These are phyloP conservation scores for Acleris sparsana DNA, from an alignment of 2,888 invertebrate genomes.

Conservation along the genomic window DNA sequence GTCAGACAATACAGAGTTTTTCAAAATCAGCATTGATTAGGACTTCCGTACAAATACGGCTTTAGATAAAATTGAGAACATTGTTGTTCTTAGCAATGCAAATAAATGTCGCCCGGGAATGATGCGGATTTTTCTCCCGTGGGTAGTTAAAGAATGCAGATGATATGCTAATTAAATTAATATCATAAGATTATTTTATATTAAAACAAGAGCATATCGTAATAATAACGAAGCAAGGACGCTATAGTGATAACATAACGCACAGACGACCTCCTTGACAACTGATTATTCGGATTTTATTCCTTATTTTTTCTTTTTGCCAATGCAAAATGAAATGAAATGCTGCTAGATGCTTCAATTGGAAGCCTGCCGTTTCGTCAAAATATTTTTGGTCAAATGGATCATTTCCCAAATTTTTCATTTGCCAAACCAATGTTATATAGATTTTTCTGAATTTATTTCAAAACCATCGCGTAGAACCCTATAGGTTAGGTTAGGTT, in stretches of 20 bases:
- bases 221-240: slow-evolving; percentile 34
- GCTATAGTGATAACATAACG: slow-evolving; percentile 19
- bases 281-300: slow-evolving; percentile 19
- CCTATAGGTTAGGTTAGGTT: too few relatives aligned
- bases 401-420: too few relatives aligned
- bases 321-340: too few relatives aligned
- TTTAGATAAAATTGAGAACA: not conserved
- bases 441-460: too few relatives aligned
- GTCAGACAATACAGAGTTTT: too few relatives aligned
- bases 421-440: too few relatives aligned
- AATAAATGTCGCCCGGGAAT: not conserved
- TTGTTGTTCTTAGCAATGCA: not conserved
- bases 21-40: too few relatives aligned
- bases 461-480: too few relatives aligned
- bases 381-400: too few relatives aligned
- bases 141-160: slow-evolving; percentile 13
- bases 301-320: slow-evolving; percentile 13
- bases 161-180: slow-evolving; percentile 17
- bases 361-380: too few relatives aligned
- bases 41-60: too few relatives aligned
- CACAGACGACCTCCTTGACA: slow-evolving; percentile 17
- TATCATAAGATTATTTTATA: slow-evolving; percentile 28
- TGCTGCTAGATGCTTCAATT: too few relatives aligned
- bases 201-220: slow-evolving; percentile 27
- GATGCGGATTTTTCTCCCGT: slow-evolving; percentile 1